These are phyloP conservation scores for Melopsittacus undulatus DNA, from an alignment of 2,797 vertebrate genomes.

Conservation along the genomic window DNA sequence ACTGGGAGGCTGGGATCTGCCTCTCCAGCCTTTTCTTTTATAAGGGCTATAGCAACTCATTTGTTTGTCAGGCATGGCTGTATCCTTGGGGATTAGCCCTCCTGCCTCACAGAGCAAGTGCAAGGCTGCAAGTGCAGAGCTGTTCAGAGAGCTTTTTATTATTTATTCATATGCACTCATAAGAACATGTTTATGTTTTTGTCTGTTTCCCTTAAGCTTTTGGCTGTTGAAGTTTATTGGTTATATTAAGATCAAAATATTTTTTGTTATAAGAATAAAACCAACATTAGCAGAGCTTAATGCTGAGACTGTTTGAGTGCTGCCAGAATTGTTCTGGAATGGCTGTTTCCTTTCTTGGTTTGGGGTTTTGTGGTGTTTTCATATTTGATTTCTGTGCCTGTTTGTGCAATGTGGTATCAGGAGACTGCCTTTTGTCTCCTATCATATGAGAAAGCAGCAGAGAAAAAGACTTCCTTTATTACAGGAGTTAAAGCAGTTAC, in stretches of 20 bases:
- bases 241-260: not conserved
- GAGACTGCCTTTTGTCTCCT: slow-evolving; percentile 23
- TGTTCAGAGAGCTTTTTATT: not conserved
- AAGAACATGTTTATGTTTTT: not conserved
- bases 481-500: slow-evolving; percentile 11
- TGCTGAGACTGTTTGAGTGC: not conserved
- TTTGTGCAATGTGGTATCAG: slow-evolving; percentile 56
- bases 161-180: not conserved
- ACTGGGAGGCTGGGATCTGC: not conserved
- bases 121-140: not conserved
- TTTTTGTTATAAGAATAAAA: not conserved
- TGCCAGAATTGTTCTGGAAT: slow-evolving; percentile 3
- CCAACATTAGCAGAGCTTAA: not conserved
- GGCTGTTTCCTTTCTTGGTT: slow-evolving; percentile 4
- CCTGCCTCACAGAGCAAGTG: not conserved
- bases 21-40: not conserved
- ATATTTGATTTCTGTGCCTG: slow-evolving; percentile 50
- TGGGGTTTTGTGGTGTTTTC: not conserved
- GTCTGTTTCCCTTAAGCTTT: not conserved
- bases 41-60: not conserved
- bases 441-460: slow-evolving; percentile 1
- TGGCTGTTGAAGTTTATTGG: not conserved
- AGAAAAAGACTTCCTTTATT: slow-evolving; percentile 53
- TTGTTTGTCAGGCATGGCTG: not conserved
- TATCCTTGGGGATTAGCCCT: not conserved